Evolutionary conservation across 2,888 invertebrate species (phyloP).

Genomic region (Clistopyga incitator): DNA sequence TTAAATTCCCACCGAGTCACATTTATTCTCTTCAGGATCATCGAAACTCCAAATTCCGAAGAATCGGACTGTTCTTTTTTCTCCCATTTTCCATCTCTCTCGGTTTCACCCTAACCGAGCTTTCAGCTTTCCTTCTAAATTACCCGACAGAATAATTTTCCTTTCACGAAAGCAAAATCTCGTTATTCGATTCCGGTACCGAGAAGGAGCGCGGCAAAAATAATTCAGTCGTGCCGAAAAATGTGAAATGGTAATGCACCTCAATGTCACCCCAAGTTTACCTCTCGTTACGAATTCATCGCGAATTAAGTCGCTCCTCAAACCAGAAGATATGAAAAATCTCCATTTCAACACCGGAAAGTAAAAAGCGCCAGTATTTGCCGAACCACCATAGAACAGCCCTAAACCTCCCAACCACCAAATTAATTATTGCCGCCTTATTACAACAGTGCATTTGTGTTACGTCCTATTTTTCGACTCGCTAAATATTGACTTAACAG

Average conservation of each 20-base stretch:
- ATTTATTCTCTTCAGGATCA: not conserved
- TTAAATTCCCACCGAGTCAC: not conserved
- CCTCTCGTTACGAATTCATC: slow-evolving; percentile 69
- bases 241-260: slow-evolving; percentile 76
- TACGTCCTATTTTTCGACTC: too few relatives aligned
- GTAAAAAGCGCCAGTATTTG: slow-evolving; percentile 13
- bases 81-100: slow-evolving; percentile 1
- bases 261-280: slow-evolving; percentile 68
- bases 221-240: slow-evolving; percentile 73
- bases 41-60: not conserved
- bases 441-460: too few relatives aligned
- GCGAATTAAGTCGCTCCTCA: slow-evolving; percentile 54
- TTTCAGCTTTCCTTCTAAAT: slow-evolving; percentile 52
- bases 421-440: too few relatives aligned
- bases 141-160: slow-evolving; percentile 73
- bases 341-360: slow-evolving; percentile 20
- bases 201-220: slow-evolving; percentile 54
- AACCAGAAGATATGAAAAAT: not conserved
- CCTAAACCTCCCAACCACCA: too few relatives aligned
- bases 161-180: slow-evolving; percentile 74
- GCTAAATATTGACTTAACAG: too few relatives aligned
- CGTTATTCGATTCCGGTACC: slow-evolving; percentile 69
- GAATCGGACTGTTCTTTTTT: not conserved
- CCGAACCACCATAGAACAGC: not conserved
- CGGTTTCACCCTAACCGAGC: slow-evolving; percentile 3